Conservation (phyloP, 2,888 invertebrate genomes). For the Leucophenga montana region DNA sequence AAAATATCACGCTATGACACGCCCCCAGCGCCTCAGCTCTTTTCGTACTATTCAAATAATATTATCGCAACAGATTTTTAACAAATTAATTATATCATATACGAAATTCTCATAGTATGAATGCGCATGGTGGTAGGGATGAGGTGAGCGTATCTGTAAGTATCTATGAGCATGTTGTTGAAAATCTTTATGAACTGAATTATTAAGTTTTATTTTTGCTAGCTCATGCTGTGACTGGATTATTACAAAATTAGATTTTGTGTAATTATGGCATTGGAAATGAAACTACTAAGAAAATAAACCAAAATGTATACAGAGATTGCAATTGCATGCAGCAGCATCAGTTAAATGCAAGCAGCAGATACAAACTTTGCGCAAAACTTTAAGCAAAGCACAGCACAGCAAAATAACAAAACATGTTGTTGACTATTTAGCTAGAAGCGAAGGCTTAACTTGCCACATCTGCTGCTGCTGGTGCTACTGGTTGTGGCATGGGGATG, state of each 20-base stretch:
- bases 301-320: slow-evolving; percentile 34
- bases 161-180: slow-evolving; percentile 4
- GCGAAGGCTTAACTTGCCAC: slow-evolving; percentile 1
- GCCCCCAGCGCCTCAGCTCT: too few species aligned
- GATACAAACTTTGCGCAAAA: slow-evolving; percentile 34
- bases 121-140: too few species aligned
- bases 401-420: too few species aligned
- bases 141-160: background rate
- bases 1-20: background rate
- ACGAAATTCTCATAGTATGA: background rate
- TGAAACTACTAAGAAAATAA: slow-evolving; percentile 37
- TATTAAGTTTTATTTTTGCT: slow-evolving; percentile 7
- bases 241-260: slow-evolving; percentile 60
- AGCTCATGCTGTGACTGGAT: slow-evolving; percentile 34
- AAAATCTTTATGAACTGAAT: background rate
- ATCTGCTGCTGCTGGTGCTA: background rate
- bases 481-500: background rate
- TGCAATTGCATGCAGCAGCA: slow-evolving; percentile 30
- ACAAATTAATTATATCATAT: slow-evolving; percentile 58
- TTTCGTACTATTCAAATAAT: too few species aligned
- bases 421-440: background rate
- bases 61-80: slow-evolving; percentile 28
- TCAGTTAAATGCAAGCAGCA: slow-evolving; percentile 27
- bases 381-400: background rate
- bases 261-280: slow-evolving; percentile 61